Evolutionary conservation across 2,113 vertebrate species (phyloP), one percentile per base, ranked within the genome.

Genomic region (Mesitornis unicolor): DNA sequence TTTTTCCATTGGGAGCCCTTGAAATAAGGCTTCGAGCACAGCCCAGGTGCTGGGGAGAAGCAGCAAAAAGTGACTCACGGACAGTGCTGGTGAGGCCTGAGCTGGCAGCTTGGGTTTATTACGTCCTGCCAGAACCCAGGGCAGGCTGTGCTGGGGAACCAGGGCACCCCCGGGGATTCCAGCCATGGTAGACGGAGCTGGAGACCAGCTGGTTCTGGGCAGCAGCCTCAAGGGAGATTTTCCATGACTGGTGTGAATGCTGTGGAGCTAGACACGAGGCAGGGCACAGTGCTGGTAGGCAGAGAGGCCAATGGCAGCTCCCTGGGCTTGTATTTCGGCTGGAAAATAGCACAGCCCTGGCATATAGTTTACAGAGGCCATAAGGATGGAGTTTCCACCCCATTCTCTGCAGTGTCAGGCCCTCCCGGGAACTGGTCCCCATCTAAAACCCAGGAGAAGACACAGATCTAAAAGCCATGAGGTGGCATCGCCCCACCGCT

Each of bases 241-340:
- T 35, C 67, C 33, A 16, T 1, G 0, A 9, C 1, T 0, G 0
- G 13, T 2, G 50, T 0, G 13, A 21, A 25, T 0, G 19, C 36
- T 47, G 21, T 4, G 50, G 45, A n/a, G 31, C 0, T 1, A 64
- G 63, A 18, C 24, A 7, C 0, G 3, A 11, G 6, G 9, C 4
- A 16, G 67, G 43, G 47, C 24, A 20, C 13, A 5, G 36, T 6
- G 10, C 29, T 9, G 35, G 13, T 21, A 35, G 43, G 19, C 68
- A 38, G 21, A 9, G 1, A 40, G n/a, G 38, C 48, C 3, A 2
- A 31, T 7, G 3, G 7, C 18, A 15, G 48, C 48, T 60, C 36
- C 15, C 17, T 18, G 45, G 45, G 45, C 45, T 47, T 9, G 24
- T 8, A 10, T 40, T 50, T 43, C 7, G 59, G 51, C 36, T 25